These are phyloP conservation scores for Etheostoma nigrum DNA, from an alignment of 2,797 vertebrate species.

Conservation along the genomic window DNA sequence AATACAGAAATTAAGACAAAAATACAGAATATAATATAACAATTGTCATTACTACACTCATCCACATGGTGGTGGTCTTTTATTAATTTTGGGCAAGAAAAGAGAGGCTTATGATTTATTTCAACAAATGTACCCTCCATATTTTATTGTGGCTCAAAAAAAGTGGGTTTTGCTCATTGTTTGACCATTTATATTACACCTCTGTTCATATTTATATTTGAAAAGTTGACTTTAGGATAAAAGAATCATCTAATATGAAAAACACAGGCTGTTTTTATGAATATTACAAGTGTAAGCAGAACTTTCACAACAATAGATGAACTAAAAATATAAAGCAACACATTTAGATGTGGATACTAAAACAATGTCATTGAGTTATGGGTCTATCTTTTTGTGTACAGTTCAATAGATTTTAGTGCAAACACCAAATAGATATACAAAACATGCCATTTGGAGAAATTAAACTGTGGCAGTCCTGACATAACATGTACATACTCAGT, in stretches of 20 bases:
- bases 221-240: background rate
- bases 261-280: background rate
- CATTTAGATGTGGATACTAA: too few species aligned
- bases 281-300: background rate
- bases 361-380: background rate
- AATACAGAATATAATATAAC: background rate
- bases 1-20: background rate
- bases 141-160: background rate
- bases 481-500: constrained; percentile 1
- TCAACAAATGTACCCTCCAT: background rate
- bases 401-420: background rate
- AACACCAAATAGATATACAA: background rate
- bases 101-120: background rate
- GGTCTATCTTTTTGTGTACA: background rate
- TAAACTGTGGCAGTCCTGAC: background rate
- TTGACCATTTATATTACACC: background rate
- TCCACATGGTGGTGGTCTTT: constrained; percentile 62
- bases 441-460: background rate
- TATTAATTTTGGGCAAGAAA: constrained; percentile 19
- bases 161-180: background rate
- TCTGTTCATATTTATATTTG: background rate
- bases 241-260: background rate
- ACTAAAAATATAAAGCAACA: background rate
- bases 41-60: constrained; percentile 3
- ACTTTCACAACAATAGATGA: background rate